Base-by-base conservation (phyloP, 2,888 invertebrate genomes). In the Lasioglossum morio region DNA sequence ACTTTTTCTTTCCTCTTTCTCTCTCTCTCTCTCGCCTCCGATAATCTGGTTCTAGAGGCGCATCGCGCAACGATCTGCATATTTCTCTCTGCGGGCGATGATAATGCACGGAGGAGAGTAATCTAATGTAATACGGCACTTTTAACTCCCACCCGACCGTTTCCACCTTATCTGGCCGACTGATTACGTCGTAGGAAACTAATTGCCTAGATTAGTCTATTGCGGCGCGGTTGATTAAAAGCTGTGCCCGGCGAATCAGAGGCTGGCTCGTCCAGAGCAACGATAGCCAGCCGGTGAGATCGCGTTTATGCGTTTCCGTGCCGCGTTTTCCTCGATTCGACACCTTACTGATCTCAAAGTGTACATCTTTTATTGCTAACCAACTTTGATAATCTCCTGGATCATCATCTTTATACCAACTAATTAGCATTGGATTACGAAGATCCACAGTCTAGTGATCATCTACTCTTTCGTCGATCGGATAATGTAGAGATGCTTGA, bases 191-290 rank as follows among this genome's bases (percentile, higher is more conserved):
- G 87, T 82, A 73, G 77, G 27, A 77, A 87, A 87, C 82, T 87
- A 87, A 87, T 87, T 87, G 87, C 87, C 83, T 79, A 87, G 87
- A 87, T 87, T 87, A 87, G 80, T 73, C 79, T 77, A 82, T 79
- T 86, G 86, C 87, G 86, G 87, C 72, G 40, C 81, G 86, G 77
- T 75, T 76, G 86, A 86, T 86, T 86, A 86, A 86, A 86, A 87
- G 86, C 79, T n/a, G 63, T 34, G 69, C 37, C 80, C 80, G 46
- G 80, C 77, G 80, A 79, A 82, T 77, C 72, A 60, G 27, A 53
- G 66, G 70, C 27, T 48, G 48, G n/a, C 27, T 23, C 19, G 30
- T 73, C 30, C 14, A 40, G 69, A 34, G 10, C 16, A 66, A 73
- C 76, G 79, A 70, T 76, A 69, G 40, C 34, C 3, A 46, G 27